phyloP scores from a whole-genome alignment of 2,888 invertebrate species.

The Leucophenga montana region DNA sequence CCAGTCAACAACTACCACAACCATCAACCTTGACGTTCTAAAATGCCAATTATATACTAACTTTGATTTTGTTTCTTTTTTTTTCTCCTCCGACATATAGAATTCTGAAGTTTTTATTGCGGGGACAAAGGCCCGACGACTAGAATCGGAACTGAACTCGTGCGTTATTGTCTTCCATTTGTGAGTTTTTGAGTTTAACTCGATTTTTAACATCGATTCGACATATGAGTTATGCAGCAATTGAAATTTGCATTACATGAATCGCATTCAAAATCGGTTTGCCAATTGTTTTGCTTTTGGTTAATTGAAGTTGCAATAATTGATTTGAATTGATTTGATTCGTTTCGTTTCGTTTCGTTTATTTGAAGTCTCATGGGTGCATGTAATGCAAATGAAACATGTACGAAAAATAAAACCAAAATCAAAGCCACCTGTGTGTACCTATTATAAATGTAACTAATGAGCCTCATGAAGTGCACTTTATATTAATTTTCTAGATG shows the following conservation, averaged over 20 bases:
- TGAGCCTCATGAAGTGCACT: constrained; percentile 20
- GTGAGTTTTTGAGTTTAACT: background rate
- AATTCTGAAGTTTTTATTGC: background rate
- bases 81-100: no score
- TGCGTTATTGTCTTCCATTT: constrained; percentile 11
- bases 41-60: constrained; percentile 60
- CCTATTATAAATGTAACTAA: background rate
- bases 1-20: constrained; percentile 4
- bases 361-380: constrained; percentile 20
- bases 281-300: constrained; percentile 38
- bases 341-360: background rate
- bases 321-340: constrained; percentile 60
- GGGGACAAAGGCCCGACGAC: background rate
- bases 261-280: background rate
- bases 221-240: background rate
- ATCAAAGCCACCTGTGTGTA: background rate
- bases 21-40: constrained; percentile 59
- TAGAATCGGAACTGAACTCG: background rate
- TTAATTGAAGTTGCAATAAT: constrained; percentile 66
- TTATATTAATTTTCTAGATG: constrained; percentile 17
- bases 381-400: background rate
- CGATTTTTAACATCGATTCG: no score
- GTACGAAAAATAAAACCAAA: background rate
- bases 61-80: constrained; percentile 3
- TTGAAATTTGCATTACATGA: constrained; percentile 12